These are phyloP conservation scores for Seladonia tumulorum DNA, from an alignment of 2,888 invertebrate species.

Conservation along the genomic window DNA sequence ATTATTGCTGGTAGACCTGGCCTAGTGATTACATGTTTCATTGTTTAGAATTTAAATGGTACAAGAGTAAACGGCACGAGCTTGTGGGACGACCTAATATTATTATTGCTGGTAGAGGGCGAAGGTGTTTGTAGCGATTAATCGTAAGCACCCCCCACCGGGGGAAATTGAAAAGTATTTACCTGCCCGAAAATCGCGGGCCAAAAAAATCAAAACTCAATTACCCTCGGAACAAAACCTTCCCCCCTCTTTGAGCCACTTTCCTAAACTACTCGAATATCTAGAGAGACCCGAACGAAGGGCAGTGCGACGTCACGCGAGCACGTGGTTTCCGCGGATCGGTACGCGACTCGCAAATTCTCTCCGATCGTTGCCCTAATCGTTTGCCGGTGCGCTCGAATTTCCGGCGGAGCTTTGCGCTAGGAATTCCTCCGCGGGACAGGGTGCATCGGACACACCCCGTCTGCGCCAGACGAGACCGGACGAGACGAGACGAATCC, in stretches of 20 bases:
- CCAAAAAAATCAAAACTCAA: not conserved
- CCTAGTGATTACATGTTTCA: no score
- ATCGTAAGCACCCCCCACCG: no score
- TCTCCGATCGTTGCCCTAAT: not conserved
- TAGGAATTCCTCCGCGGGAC: conserved; percentile 40
- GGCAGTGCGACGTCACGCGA: not conserved
- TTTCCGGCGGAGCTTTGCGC: conserved; percentile 12
- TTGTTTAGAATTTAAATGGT: no score
- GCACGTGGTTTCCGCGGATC: not conserved
- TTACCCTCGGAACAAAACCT: not conserved
- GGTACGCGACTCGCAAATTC: not conserved
- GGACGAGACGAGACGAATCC: conserved; percentile 26
- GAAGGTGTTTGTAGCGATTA: no score
- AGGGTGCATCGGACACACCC: conserved; percentile 54
- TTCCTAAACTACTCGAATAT: not conserved
- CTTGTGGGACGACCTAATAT: no score
- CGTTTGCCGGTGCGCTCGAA: not conserved
- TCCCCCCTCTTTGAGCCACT: not conserved
- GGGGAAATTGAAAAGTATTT: not conserved
- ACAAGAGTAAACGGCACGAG: no score
- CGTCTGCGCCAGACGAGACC: conserved; percentile 24
- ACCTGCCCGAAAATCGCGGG: not conserved
- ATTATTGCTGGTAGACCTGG: no score
- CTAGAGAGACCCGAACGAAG: not conserved
- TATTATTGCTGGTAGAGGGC: no score